phyloP scores from a whole-genome alignment of 2,888 invertebrate species.

The Nycteola revayana region DNA sequence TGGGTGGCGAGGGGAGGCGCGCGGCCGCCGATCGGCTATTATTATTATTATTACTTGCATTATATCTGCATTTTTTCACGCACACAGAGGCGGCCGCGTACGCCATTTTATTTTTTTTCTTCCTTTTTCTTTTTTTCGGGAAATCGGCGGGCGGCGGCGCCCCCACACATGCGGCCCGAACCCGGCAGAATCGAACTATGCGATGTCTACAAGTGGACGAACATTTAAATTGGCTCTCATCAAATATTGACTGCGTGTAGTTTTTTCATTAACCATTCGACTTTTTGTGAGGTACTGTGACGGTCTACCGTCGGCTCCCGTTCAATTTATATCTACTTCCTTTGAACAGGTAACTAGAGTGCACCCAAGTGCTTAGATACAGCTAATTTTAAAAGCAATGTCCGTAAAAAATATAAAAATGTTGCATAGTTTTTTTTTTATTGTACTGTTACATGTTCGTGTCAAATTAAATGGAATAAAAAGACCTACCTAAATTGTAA shows the following conservation, averaged over 20 bases:
- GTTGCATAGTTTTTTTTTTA: no score
- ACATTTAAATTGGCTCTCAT: slow-evolving; percentile 82
- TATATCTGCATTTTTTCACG: slow-evolving; percentile 80
- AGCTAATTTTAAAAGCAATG: no score
- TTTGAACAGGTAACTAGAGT: slow-evolving; percentile 42
- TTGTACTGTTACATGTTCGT: no score
- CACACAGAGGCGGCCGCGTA: slow-evolving; percentile 59
- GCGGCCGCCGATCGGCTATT: slow-evolving; percentile 73
- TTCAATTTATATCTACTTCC: slow-evolving; percentile 61
- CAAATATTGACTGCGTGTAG: slow-evolving; percentile 80
- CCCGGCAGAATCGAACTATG: slow-evolving; percentile 66
- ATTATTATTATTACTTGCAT: slow-evolving; percentile 82
- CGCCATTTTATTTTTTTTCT: slow-evolving; percentile 77
- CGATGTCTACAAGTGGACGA: slow-evolving; percentile 81
- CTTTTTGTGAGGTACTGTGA: slow-evolving; percentile 60
- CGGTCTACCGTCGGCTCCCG: slow-evolving; percentile 46
- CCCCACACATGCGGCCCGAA: slow-evolving; percentile 51
- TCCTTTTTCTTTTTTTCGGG: slow-evolving; percentile 71
- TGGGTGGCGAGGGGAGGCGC: slow-evolving; percentile 65
- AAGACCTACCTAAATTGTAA: no score
- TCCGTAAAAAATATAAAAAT: no score
- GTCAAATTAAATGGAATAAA: no score
- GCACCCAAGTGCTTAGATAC: not conserved
- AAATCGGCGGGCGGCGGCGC: slow-evolving; percentile 59
- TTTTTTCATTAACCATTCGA: slow-evolving; percentile 76